phyloP scores from a whole-genome alignment of 37 sponge, comb jelly and placozoan species.

The Hexactinellida sp. region DNA sequence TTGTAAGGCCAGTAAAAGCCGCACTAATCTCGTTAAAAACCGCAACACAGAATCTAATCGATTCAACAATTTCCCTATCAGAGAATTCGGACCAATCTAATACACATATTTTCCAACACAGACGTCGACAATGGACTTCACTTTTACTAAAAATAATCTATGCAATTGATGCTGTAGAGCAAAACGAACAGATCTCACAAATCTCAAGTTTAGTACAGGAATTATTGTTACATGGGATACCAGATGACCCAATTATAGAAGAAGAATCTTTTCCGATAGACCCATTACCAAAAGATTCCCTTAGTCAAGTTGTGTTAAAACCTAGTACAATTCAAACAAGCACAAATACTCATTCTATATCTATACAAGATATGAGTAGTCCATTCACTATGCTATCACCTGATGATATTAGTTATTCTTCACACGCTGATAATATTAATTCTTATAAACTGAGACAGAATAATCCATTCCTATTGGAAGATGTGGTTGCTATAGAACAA shows the following conservation, averaged over 20 bases:
- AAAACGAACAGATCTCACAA: not conserved
- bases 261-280: not conserved
- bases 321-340: not conserved
- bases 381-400: not conserved
- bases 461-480: not conserved
- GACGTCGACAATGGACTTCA: conserved; percentile 17
- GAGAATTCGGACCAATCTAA: not conserved
- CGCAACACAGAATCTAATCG: not conserved
- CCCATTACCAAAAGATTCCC: not conserved
- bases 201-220: not conserved
- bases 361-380: not conserved
- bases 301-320: not conserved
- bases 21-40: conserved; percentile 2
- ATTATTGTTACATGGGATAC: not conserved
- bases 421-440: not conserved
- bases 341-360: not conserved
- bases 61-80: conserved; percentile 3
- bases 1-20: not conserved
- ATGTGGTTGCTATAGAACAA: not conserved
- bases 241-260: not conserved
- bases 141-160: not conserved
- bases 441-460: not conserved
- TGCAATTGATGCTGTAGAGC: not conserved
- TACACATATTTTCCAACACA: not conserved
- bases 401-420: not conserved